Conservation (phyloP, 1,140 invertebrate genomes). For the Agraylea sexmaculata region DNA sequence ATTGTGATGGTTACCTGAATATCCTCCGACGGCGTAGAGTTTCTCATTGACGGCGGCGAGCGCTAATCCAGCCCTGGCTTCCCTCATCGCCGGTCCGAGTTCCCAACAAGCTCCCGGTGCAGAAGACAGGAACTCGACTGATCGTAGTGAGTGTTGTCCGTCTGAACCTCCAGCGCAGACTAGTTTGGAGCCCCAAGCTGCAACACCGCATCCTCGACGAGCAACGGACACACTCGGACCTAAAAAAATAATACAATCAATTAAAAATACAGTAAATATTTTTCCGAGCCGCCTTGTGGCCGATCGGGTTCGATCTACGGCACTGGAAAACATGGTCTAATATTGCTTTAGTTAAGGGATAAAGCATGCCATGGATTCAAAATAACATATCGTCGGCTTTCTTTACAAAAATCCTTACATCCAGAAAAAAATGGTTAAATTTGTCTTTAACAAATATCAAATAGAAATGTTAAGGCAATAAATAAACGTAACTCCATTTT, state of each 20-base stretch:
- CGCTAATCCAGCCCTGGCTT: constrained; percentile 58
- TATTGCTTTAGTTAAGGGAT: no score
- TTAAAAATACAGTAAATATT: neutral
- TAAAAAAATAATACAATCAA: constrained; percentile 8
- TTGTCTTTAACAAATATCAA: no score
- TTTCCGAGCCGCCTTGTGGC: no score
- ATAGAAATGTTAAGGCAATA: no score
- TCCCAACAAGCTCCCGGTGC: constrained; percentile 26
- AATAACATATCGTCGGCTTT: no score
- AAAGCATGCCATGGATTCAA: no score
- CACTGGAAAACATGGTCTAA: no score
- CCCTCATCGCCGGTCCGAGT: constrained; percentile 55
- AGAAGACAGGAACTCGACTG: constrained; percentile 29
- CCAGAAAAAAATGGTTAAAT: no score
- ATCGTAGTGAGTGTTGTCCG: constrained; percentile 55
- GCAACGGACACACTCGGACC: constrained; percentile 48
- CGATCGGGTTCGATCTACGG: no score
- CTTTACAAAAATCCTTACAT: no score
- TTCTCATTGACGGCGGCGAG: constrained; percentile 54
- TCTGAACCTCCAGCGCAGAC: constrained; percentile 62
- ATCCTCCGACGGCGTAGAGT: constrained; percentile 71
- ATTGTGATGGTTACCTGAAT: constrained; percentile 43
- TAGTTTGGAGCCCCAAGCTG: constrained; percentile 49
- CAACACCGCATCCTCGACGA: constrained; percentile 47
- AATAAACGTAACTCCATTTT: no score